A percentile compares a stretch with the other conserved stretches of the same genome.
These are phyloP conservation scores for Brotula barbata DNA, from an alignment of 2,797 vertebrate genomes.

Conservation along the genomic window DNA sequence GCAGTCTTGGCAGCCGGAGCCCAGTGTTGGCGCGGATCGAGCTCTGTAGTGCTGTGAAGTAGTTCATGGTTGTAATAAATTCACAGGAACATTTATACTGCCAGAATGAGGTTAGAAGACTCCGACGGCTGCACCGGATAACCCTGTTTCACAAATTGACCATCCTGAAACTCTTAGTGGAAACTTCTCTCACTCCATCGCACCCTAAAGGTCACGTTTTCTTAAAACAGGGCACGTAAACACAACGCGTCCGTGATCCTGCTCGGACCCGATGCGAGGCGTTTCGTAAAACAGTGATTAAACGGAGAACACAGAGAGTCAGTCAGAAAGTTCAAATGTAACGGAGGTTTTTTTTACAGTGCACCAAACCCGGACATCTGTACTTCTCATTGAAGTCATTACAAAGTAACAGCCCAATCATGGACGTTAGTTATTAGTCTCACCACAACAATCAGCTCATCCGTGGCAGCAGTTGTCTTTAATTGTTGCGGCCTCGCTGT, in stretches of 20 bases:
- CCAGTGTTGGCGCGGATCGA: not conserved
- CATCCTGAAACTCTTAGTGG: too few species aligned
- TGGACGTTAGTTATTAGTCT: slow-evolving; percentile 33
- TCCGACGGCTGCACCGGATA: not conserved
- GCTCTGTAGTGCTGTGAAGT: too few species aligned
- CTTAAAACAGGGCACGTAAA: too few species aligned
- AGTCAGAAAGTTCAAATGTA: too few species aligned
- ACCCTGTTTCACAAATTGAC: not conserved
- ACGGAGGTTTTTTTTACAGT: not conserved
- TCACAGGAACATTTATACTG: not conserved
- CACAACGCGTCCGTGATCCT: too few species aligned
- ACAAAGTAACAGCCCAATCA: slow-evolving; percentile 45
- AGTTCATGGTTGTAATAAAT: rapidly evolving
- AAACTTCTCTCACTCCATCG: too few species aligned
- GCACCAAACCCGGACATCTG: slow-evolving; percentile 21
- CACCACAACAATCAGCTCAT: slow-evolving; percentile 31
- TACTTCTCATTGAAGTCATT: slow-evolving; percentile 44
- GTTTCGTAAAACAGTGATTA: too few species aligned
- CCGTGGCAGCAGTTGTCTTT: not conserved
- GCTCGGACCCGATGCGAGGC: too few species aligned
- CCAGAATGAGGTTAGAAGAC: not conserved
- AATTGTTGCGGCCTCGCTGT: not conserved
- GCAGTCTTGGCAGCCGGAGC: slow-evolving; percentile 9
- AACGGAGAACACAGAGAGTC: too few species aligned
- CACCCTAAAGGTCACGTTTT: too few species aligned